Base-by-base conservation (phyloP, 2,113 vertebrate genomes). In the Pardalotus punctatus region DNA sequence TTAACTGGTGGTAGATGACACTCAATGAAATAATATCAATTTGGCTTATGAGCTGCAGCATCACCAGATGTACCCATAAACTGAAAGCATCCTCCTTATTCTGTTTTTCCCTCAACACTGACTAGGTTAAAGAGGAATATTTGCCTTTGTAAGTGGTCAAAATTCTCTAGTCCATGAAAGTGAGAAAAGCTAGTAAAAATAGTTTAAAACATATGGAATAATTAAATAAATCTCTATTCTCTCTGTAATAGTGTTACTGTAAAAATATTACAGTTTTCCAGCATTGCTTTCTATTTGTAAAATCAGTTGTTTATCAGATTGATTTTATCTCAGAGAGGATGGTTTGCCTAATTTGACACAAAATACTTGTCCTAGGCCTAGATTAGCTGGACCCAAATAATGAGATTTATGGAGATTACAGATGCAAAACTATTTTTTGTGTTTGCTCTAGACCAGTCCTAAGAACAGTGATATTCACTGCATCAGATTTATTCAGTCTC, bases 1-100 rank as follows among this genome's bases (percentile, higher is more conserved):
- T 91, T 90, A 81, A 72, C 53, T 86, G 67, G 35, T 96, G 51
- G 77, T 87, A 95, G 83, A 77, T 76, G 81, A 53, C 57, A 58
- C 10, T 84, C 64, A 60, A 8, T 69, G 72, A 84, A 90, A 87
- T 71, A 85, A 42, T 73, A 60, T 28, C 17, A 40, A 3, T 80
- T 85, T 96, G 86, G 31, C 60, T 97, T 14, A 35, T 65, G 86
- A 89, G 54, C 45, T 87, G 54, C 67, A 79, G 51, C 56, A 43
- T 83, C 36, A 58, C 28, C 80, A 94, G 90, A 67, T 91, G 69
- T 83, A 87, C 40, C 56, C 36, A 80, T 80, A 77, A 89, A 89
- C 36, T 64, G 33, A 27, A 91, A 92, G 19, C 29, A 54, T 57
- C 14, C 42, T 45, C 69, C 93, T 90, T 90, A 50, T 79, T 95